A percentile compares a stretch with the other conserved stretches of the same genome.
Evolutionary conservation across 2,113 vertebrate genomes (phyloP).

Genomic region (Alouatta palliata): DNA sequence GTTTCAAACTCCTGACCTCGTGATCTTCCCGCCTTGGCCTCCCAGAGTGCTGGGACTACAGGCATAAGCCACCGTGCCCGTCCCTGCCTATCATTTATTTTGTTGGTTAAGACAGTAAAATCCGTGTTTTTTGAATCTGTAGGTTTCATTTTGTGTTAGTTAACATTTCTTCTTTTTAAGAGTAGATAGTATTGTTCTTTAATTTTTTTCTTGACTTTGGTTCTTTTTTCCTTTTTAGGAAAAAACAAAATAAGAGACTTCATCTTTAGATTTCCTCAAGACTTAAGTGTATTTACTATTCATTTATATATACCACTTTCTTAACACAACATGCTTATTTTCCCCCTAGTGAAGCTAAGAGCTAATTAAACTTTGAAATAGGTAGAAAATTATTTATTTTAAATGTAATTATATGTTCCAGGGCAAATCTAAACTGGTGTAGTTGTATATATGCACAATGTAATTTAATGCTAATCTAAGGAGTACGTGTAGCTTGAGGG

Average conservation of each 20-base stretch:
- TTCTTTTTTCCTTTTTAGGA: not conserved
- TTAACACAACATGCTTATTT: not conserved
- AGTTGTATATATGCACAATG: not conserved
- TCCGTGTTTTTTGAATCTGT: not conserved
- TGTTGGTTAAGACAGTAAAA: not conserved
- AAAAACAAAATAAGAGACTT: not conserved
- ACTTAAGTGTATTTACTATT: not conserved
- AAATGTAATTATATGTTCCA: not conserved
- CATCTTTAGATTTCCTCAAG: not conserved
- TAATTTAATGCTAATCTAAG: not conserved
- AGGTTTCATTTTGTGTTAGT: not conserved
- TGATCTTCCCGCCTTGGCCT: no score
- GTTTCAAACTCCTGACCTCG: no score
- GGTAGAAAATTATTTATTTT: not conserved
- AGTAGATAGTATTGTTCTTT: not conserved
- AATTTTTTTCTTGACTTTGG: not conserved
- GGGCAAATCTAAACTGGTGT: not conserved
- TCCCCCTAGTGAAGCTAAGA: not conserved
- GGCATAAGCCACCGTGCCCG: no score
- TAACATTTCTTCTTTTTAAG: constrained; percentile 2
- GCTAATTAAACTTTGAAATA: not conserved
- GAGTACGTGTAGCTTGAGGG: not conserved
- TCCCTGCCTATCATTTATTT: not conserved
- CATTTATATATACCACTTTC: not conserved
- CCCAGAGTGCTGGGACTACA: no score